Evolutionary conservation across 2,797 vertebrate species (phyloP), one percentile per base, ranked within the genome.

Genomic region (Phrynocephalus vlangalii): DNA sequence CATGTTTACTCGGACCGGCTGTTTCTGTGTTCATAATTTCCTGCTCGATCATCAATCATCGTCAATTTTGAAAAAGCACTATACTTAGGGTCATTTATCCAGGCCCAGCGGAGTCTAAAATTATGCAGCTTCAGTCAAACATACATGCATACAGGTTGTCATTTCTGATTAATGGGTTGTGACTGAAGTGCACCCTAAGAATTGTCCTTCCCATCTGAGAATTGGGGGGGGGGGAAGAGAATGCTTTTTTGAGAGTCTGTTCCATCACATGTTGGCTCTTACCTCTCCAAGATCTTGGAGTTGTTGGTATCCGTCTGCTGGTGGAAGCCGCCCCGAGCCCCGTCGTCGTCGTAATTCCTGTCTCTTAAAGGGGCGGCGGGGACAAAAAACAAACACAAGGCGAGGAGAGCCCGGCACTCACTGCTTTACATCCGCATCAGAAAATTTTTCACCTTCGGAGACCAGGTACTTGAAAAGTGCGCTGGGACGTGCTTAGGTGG

Each of bases 81-180:
- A 95, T 97, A 97, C 97, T 97, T 97, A 97, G 96, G 97, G 97
- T 98, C 97, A 97, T 98, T 98, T 98, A 97, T 98, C 97, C 96
- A 97, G 97, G 96, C 97, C 97, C 98, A 97, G 98, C 97, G 97
- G 97, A 98, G 98, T 97, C 96, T 96, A 97, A 97, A 97, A 97
- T 97, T 97, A 97, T 97, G 97, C 97, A 96, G 96, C 97, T 96
- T 96, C 87, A 96, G 97, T 97, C 96, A 98, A 98, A 97, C 97
- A 97, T 97, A 98, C 97, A 97, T 97, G 97, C 98, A 98, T 97
- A 97, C 96, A 96, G 97, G 96, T 96, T 98, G 97, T 97, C 97
- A 97, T 96, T 96, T 96, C 96, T 98, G 98, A 99, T 98, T 97
- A 98, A 98, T 98, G 97, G 91, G 95, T 97, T 97, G 96, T 96